Conservation (phyloP, 1,140 invertebrate species). For the Brachionus plicatilis region DNA sequence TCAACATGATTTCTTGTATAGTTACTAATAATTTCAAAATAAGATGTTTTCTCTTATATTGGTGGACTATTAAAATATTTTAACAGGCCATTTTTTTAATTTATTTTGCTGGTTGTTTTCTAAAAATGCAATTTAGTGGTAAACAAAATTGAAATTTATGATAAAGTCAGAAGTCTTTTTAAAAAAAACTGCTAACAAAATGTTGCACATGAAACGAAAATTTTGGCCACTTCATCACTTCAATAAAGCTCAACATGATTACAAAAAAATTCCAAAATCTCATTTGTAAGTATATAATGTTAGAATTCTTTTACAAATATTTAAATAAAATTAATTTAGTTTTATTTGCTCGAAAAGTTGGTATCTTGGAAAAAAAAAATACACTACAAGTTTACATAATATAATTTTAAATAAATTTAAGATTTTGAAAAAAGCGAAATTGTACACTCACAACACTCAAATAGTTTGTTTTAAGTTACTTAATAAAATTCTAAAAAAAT, state of each 20-base stretch:
- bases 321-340: neutral
- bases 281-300: neutral
- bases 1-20: too few relatives aligned
- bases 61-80: too few relatives aligned
- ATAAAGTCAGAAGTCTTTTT: too few relatives aligned
- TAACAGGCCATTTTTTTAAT: too few relatives aligned
- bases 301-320: neutral
- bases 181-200: neutral
- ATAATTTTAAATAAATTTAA: neutral
- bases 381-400: conserved; percentile 11
- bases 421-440: neutral
- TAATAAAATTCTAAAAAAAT: neutral
- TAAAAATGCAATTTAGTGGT: too few relatives aligned
- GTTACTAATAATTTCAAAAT: too few relatives aligned
- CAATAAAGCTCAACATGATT: neutral
- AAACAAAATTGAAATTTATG: too few relatives aligned
- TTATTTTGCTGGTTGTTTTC: too few relatives aligned
- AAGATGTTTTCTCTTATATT: too few relatives aligned
- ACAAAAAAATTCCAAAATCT: neutral
- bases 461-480: neutral
- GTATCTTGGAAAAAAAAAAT: neutral
- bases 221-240: neutral
- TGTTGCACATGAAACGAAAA: neutral
- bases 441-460: conserved; percentile 1
- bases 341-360: neutral